Base-by-base conservation (phyloP, 2,797 vertebrate species). In the Sphenopsis melanotis region DNA sequence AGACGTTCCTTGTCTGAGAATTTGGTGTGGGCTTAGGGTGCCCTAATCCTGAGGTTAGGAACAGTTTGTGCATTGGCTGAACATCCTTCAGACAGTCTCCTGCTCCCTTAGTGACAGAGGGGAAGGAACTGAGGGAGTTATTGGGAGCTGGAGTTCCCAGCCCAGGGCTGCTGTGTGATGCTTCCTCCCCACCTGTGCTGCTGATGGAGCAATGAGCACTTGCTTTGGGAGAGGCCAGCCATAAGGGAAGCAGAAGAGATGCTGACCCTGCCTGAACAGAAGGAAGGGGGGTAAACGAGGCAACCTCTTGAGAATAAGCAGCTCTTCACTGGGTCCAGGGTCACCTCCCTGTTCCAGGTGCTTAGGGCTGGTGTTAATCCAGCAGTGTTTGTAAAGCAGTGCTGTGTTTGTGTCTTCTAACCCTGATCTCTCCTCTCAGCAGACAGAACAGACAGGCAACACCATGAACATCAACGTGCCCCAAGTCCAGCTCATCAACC, bases 401-500 rank as follows among this genome's bases (percentile, higher is more conserved):
- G 37, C 34, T 29, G 7, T 47, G 56, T 41, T 79, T 12, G 0
- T 17, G 39, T 21, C 64, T 60, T 55, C 83, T 76, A 9, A 19
- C 36, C 2, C 64, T 55, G 30, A 2, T 71, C 24, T 95, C 66
- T 60, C 88, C 89, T 20, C 88, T 95, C 94, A 96, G 80, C 98
- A 99, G 99, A 95, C 98, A 12, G 99, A 99, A 93, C 98, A 98
- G 93, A 97, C 98, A 34, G 98, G 98, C 94, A 98, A 98, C 87
- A 89, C 99, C 12, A 96, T 99, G 97, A 99, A 98, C 98, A 98
- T 99, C 97, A 99, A 98, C 0, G 99, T 99, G 76, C 99, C 99
- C 8, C 99, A 99, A 32, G 99, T 99, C 87, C 99, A 99, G 98
- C 99, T 99, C 91, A 99, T 99, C 98, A 99, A 99, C 97, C 99